A percentile compares a stretch with the other conserved stretches of the same genome.
Evolutionary conservation across 2,113 vertebrate genomes (phyloP).

Genomic region (Leptosomus discolor): DNA sequence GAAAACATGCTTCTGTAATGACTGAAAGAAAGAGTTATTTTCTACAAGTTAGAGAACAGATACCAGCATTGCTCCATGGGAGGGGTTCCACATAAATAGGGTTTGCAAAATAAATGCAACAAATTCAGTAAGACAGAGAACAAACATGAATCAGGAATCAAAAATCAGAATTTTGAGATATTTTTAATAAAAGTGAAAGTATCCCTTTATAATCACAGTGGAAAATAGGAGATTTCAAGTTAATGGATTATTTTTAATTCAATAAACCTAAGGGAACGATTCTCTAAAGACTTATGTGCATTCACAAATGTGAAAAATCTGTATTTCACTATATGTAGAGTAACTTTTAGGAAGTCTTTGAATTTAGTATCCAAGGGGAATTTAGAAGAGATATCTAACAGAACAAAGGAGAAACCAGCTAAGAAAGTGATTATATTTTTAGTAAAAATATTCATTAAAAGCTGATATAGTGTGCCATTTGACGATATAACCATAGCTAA

Average conservation of each 20-base stretch:
- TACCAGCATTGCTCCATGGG: background rate
- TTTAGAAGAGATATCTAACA: background rate
- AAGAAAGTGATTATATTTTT: background rate
- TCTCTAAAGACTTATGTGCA: background rate
- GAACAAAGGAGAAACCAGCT: background rate
- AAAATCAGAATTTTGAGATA: background rate
- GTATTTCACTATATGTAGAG: background rate
- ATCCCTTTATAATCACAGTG: background rate
- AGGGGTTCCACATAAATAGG: background rate
- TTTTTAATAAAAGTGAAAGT: background rate
- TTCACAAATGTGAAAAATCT: background rate
- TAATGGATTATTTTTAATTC: background rate
- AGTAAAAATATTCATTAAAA: background rate
- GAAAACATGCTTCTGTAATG: background rate
- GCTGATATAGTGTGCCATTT: background rate
- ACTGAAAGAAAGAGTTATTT: background rate
- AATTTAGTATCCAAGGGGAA: background rate
- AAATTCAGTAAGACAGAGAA: background rate
- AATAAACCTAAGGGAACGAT: background rate
- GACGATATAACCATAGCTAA: background rate
- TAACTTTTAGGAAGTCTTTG: background rate
- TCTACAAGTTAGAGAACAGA: background rate
- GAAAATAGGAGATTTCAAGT: background rate
- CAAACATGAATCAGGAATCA: background rate
- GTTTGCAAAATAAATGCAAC: background rate